phyloP scores from a whole-genome alignment of 2,113 vertebrate species.

The Coryphaenoides rupestris region DNA sequence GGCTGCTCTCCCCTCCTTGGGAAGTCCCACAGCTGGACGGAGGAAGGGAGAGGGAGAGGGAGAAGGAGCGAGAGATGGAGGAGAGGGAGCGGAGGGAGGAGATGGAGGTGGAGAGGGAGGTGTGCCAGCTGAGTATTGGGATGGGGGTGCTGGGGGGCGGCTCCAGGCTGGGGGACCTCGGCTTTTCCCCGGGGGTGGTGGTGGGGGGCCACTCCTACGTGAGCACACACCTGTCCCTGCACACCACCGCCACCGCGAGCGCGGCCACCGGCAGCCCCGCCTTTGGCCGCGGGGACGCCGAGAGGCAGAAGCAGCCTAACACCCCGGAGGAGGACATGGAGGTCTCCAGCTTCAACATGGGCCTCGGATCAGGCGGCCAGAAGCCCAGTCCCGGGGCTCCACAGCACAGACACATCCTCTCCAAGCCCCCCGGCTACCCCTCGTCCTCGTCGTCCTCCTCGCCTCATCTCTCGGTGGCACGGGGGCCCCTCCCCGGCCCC shows the following conservation, averaged over 20 bases:
- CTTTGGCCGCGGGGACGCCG: slow-evolving; percentile 36
- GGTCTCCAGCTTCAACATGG: slow-evolving; percentile 68
- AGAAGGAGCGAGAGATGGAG: slow-evolving; percentile 68
- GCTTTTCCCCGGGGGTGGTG: slow-evolving; percentile 48
- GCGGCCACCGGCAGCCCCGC: slow-evolving; percentile 25
- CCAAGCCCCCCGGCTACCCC: slow-evolving; percentile 62
- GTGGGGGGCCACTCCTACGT: slow-evolving; percentile 48
- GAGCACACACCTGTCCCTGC: slow-evolving; percentile 48
- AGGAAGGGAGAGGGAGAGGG: slow-evolving; percentile 63
- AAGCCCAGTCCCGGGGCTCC: slow-evolving; percentile 36
- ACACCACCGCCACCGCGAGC: slow-evolving; percentile 38
- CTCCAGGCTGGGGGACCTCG: slow-evolving; percentile 38
- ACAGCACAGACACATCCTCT: slow-evolving; percentile 62
- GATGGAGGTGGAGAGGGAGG: slow-evolving; percentile 76
- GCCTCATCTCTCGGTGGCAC: slow-evolving; percentile 58
- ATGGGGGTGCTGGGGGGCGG: slow-evolving; percentile 64
- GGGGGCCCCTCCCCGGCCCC: slow-evolving; percentile 46
- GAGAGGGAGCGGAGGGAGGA: slow-evolving; percentile 72
- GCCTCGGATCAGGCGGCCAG: slow-evolving; percentile 28
- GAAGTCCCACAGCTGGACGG: slow-evolving; percentile 66
- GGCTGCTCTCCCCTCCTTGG: slow-evolving; percentile 82
- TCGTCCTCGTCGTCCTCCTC: slow-evolving; percentile 51
- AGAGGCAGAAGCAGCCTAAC: slow-evolving; percentile 43
- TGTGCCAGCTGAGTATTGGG: slow-evolving; percentile 83
- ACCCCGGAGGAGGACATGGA: slow-evolving; percentile 73